Base-by-base conservation (phyloP, 2,113 vertebrate species). In the Nyctibius bracteatus region DNA sequence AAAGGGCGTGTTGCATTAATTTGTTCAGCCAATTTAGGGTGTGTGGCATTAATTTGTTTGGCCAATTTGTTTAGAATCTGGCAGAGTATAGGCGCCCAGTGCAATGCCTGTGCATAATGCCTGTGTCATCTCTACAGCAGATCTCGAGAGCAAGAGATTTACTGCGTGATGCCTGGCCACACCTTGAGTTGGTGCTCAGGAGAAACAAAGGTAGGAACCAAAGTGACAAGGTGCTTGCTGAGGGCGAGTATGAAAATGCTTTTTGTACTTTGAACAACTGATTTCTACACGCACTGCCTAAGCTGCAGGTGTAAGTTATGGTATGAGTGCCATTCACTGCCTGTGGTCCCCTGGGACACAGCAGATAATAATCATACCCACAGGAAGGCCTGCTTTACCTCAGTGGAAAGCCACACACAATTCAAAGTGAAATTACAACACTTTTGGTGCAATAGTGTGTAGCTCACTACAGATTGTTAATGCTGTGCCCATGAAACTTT, bases 61-160 rank as follows among this genome's bases (percentile, higher is more conserved):
- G 96, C 96, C 97, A 97, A 97, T 98, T 98, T 97, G 97, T 97
- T 96, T 97, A 96, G 91, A 92, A 90, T 94, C 90, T 94, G 93
- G 89, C 83, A 90, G 96, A 78, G 83, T 81, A 49, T 8, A 86
- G 74, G 86, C 71, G 73, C 55, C 71, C 75, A 63, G 86, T 52
- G 86, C 92, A 92, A 91, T 10, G 81, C 85, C 81, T 91, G 70
- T 66, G 67, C 79, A 86, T 88, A 92, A 96, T 74, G 78, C 85
- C 77, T 94, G 37, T 95, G 88, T 92, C 95, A 97, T 96, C 96
- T 92, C 90, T 46, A 63, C 41, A 73, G 25, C 80, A 68, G 75
- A 96, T 94, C 81, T 93, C 31, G n/a, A 39, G 91, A 96, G 95
- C 79, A 62, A 37, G 85, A 94, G 92, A 95, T 94, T 88, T 84